Percentiles rank a stretch among this genome's conserved stretches.
Evolutionary conservation across 1,140 invertebrate genomes (phyloP).

Genomic region (Hetaerina americana): DNA sequence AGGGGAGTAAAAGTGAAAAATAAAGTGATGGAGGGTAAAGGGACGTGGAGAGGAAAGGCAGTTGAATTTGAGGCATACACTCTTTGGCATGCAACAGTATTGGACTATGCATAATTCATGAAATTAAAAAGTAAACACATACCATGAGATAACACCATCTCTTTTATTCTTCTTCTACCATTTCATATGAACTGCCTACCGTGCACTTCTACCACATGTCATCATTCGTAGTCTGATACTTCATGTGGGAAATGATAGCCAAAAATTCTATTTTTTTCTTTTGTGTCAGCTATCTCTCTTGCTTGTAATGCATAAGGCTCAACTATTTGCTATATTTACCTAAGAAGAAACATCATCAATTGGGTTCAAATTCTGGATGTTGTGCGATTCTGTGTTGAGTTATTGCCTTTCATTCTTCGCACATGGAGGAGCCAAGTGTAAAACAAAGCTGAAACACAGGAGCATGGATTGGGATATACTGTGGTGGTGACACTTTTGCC

Average conservation of each 20-base stretch:
- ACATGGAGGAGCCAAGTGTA: not conserved
- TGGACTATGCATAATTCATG: no score
- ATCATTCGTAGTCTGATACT: no score
- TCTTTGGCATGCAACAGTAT: no score
- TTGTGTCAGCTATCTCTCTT: not conserved
- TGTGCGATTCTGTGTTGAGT: not conserved
- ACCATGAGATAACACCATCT: not conserved
- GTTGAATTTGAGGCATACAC: no score
- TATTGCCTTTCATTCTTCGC: not conserved
- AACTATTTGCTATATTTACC: not conserved
- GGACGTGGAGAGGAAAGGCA: no score
- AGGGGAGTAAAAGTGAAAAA: no score
- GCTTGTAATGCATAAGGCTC: not conserved
- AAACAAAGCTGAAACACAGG: not conserved
- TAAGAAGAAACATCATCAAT: no score
- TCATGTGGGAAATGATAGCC: no score
- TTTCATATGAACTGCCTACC: no score
- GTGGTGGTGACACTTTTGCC: not conserved
- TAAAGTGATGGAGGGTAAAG: no score
- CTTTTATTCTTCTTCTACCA: no score
- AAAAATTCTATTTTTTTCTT: not conserved
- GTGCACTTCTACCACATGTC: no score
- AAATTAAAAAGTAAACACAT: not conserved
- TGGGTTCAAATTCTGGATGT: not conserved
- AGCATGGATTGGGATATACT: not conserved